phyloP scores from a whole-genome alignment of 1,140 invertebrate genomes.

The Gyrodactylus salaris region DNA sequence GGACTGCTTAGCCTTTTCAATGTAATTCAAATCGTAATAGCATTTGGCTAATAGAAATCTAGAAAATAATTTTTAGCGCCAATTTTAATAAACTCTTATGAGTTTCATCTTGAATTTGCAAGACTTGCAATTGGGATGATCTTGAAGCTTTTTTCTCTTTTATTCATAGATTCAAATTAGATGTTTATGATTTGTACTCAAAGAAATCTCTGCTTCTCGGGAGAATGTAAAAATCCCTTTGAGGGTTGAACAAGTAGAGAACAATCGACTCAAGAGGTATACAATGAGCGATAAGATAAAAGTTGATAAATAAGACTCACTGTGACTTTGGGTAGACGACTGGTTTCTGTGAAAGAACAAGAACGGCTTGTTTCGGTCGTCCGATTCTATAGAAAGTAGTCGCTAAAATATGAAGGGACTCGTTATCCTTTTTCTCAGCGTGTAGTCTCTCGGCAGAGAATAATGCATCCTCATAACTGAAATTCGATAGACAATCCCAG shows the following conservation, averaged over 20 bases:
- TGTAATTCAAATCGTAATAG: neutral
- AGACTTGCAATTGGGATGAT: too few species aligned
- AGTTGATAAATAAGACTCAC: neutral
- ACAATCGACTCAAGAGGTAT: too few species aligned
- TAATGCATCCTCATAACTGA: neutral
- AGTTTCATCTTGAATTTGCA: too few species aligned
- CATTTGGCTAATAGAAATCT: neutral
- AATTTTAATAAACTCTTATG: too few species aligned
- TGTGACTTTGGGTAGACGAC: neutral
- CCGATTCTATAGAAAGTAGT: neutral
- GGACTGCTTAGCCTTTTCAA: neutral
- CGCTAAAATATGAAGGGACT: neutral
- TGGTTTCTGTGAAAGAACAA: neutral
- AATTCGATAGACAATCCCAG: neutral
- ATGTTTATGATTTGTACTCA: too few species aligned
- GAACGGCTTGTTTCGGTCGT: neutral
- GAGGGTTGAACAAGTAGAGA: too few species aligned
- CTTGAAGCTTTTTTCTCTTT: too few species aligned
- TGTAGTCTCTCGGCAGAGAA: neutral
- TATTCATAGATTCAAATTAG: too few species aligned
- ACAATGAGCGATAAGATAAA: too few species aligned
- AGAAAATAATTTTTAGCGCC: neutral
- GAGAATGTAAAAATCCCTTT: too few species aligned
- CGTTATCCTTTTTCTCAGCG: neutral
- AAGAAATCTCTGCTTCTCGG: too few species aligned